Evolutionary conservation across 2,797 vertebrate genomes (phyloP), one percentile per base, ranked within the genome.

Genomic region (Alouatta caraya): DNA sequence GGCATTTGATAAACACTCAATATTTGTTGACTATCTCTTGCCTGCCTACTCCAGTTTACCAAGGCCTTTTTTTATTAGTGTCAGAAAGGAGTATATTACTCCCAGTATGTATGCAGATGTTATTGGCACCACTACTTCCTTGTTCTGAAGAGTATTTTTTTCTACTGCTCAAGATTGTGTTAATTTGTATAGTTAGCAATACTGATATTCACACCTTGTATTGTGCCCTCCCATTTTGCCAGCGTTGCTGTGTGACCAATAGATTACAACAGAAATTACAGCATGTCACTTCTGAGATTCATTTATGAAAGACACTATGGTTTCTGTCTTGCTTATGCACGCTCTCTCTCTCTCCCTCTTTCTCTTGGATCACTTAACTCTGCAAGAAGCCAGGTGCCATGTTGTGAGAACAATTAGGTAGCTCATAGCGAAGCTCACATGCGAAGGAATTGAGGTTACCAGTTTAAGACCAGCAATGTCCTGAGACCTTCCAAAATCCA

Each of bases 131-230:
- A 91, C 33, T 88, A 52, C 15, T 87, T 90, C 46, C 26, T 75
- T 90, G 44, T 57, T 84, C 42, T 92, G 50, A 42, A 93, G 79
- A 95, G 26, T 80, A 30, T 82, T 76, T 88, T 73, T 94, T 93
- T 64, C 33, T 64, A 59, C 28, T 75, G 2, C 12, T 61, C 42
- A 76, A 79, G 14, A 9, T 39, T 82, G 5, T 92, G 21, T 61
- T 89, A 61, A 33, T 86, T 39, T 78, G 50, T 48, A 14, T 88
- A 42, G 80, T 93, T 57, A 78, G 44, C 50, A 88, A 26, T 55
- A 22, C 5, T 57, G 7, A 6, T 42, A 39, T 85, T 89, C 30
- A 15, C 6, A 91, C 15, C 30, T 88, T 50, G 21, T 48, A 17
- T 42, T 78, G 10, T 76, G 2, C 12, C 37, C 24, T 79, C 30